Percentiles rank a stretch among this genome's conserved stretches.
phyloP scores from a whole-genome alignment of 2,113 vertebrate genomes.

The Phrynocephalus versicolor region DNA sequence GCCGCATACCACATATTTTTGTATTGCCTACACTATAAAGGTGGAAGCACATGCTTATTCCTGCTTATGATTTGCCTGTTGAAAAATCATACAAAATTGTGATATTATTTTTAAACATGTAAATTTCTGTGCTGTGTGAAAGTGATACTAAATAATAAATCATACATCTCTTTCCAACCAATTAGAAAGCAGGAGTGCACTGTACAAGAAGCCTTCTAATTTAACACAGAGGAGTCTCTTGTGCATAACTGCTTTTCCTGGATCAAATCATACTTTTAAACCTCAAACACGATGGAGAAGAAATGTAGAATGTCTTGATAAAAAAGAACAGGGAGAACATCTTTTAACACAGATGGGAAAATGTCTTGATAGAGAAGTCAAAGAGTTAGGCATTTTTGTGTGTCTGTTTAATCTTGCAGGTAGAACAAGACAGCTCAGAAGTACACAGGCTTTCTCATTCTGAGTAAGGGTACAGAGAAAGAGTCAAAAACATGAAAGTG shows the following conservation, averaged over 20 bases:
- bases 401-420: conserved; percentile 30
- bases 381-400: conserved; percentile 13
- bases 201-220: conserved; percentile 38
- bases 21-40: background rate
- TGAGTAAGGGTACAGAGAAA: background rate
- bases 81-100: conserved; percentile 10
- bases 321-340: conserved; percentile 37
- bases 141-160: conserved; percentile 57
- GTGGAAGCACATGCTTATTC: background rate
- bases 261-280: conserved; percentile 50
- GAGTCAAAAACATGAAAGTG: background rate
- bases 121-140: conserved; percentile 20
- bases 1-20: background rate
- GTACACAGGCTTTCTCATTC: background rate
- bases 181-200: conserved; percentile 9
- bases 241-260: conserved; percentile 46
- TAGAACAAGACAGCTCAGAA: conserved; percentile 36
- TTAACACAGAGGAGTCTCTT: conserved; percentile 37
- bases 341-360: conserved; percentile 33
- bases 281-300: conserved; percentile 37
- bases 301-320: background rate
- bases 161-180: conserved; percentile 12
- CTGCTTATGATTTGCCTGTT: background rate
- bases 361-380: background rate
- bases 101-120: conserved; percentile 41